Evolutionary conservation across 2,797 vertebrate species (phyloP).

Genomic region (Eidolon dupreanum): DNA sequence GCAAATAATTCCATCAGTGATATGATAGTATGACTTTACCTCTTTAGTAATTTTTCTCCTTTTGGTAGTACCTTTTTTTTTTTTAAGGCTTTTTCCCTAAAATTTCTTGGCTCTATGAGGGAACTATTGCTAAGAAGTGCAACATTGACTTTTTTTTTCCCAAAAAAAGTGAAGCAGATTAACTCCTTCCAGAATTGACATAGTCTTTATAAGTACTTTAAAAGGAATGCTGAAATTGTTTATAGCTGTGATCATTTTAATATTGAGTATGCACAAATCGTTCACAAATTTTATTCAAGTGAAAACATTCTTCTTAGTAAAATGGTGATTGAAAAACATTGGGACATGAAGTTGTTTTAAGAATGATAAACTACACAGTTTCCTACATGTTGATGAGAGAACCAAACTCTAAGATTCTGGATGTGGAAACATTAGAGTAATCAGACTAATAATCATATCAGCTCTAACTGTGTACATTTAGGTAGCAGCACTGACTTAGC

Average conservation of each 20-base stretch:
- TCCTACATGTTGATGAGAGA: background rate
- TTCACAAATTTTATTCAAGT: background rate
- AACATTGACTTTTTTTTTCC: background rate
- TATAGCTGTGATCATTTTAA: background rate
- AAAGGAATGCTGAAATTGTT: background rate
- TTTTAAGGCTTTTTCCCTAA: background rate
- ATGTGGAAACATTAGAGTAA: background rate
- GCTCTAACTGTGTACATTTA: accelerated
- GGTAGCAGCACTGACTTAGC: accelerated
- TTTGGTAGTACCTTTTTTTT: background rate
- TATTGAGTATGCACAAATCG: background rate
- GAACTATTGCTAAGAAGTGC: background rate
- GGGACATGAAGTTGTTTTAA: background rate
- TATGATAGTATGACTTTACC: too few species aligned
- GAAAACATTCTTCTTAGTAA: background rate
- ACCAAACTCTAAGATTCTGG: background rate
- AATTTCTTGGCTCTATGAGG: background rate
- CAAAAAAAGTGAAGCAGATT: background rate
- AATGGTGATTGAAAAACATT: background rate
- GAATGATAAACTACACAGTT: background rate
- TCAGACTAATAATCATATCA: background rate
- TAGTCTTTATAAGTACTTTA: background rate
- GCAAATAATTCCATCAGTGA: background rate
- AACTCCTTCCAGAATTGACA: background rate
- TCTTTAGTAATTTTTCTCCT: background rate